A percentile compares a stretch with the other conserved stretches of the same genome.
These are phyloP conservation scores for Dendrolimus punctatus DNA, from an alignment of 1,140 invertebrate genomes.

Conservation along the genomic window DNA sequence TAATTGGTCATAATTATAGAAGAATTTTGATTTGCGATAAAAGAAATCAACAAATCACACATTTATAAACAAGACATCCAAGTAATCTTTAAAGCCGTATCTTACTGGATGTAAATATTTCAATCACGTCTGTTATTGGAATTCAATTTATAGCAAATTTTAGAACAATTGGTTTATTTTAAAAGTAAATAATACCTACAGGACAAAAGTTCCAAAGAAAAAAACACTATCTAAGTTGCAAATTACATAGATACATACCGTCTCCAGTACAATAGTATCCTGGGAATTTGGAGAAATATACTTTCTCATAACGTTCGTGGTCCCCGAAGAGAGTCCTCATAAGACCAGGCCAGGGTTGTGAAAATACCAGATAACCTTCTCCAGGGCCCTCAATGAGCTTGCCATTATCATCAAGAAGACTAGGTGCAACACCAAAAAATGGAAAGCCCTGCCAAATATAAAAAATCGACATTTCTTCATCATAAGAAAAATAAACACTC, in stretches of 20 bases:
- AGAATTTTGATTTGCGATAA: no score
- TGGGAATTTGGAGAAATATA: slow-evolving; percentile 96
- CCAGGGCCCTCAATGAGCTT: slow-evolving; percentile 89
- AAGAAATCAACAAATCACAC: no score
- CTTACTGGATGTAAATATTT: no score
- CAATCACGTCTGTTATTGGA: no score
- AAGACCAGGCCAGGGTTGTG: slow-evolving; percentile 96
- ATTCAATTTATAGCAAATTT: no score
- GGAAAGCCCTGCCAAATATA: slow-evolving; percentile 86
- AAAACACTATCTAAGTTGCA: no score
- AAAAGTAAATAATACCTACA: no score
- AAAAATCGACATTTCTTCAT: slow-evolving; percentile 2
- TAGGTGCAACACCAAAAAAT: slow-evolving; percentile 96
- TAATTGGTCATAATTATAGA: no score
- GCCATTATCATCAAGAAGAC: slow-evolving; percentile 90
- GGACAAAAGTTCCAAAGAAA: no score
- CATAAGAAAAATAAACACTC: background rate
- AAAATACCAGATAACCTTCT: slow-evolving; percentile 95
- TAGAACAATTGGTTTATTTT: no score
- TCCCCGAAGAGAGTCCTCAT: slow-evolving; percentile 95
- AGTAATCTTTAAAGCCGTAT: no score
- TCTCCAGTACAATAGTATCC: slow-evolving; percentile 98
- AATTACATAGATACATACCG: slow-evolving; percentile 74
- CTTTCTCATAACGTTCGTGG: slow-evolving; percentile 93
- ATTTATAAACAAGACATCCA: no score